phyloP scores from a whole-genome alignment of 2,888 invertebrate genomes.

The Cantharis flavilabris region DNA sequence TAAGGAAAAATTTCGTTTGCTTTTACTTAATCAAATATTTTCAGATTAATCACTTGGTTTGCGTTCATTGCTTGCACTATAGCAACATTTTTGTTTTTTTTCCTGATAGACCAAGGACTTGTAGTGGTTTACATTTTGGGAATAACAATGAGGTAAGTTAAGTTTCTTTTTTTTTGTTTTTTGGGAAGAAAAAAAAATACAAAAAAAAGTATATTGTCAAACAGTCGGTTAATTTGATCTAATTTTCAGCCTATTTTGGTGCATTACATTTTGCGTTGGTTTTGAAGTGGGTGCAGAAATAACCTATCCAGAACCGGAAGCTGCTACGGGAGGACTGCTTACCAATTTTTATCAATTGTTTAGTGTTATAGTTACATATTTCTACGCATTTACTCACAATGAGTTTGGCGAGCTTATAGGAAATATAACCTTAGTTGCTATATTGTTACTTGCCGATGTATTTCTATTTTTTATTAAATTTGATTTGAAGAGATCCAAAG shows the following conservation, averaged over 20 bases:
- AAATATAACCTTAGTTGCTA: not conserved
- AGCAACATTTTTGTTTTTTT: not conserved
- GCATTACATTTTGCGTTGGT: not conserved
- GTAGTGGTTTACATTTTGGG: not conserved
- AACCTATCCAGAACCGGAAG: not conserved
- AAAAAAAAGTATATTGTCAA: not conserved
- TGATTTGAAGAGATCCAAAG: not conserved
- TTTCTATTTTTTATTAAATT: not conserved
- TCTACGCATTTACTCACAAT: not conserved
- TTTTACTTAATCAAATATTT: not conserved
- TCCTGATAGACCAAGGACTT: not conserved
- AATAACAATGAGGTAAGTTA: not conserved
- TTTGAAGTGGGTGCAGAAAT: not conserved
- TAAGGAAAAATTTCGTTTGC: no score
- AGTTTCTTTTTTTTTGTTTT: no score
- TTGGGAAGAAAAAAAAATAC: no score
- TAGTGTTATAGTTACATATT: not conserved
- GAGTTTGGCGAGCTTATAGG: not conserved
- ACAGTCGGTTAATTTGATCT: not conserved
- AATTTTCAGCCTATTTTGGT: constrained; percentile 29
- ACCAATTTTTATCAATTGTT: not conserved
- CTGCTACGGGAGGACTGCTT: not conserved
- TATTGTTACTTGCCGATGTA: not conserved
- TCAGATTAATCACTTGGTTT: not conserved
- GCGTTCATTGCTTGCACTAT: not conserved